A percentile compares a stretch with the other conserved stretches of the same genome.
Conservation (phyloP, 2,888 invertebrate genomes). For the Rotaria socialis region DNA sequence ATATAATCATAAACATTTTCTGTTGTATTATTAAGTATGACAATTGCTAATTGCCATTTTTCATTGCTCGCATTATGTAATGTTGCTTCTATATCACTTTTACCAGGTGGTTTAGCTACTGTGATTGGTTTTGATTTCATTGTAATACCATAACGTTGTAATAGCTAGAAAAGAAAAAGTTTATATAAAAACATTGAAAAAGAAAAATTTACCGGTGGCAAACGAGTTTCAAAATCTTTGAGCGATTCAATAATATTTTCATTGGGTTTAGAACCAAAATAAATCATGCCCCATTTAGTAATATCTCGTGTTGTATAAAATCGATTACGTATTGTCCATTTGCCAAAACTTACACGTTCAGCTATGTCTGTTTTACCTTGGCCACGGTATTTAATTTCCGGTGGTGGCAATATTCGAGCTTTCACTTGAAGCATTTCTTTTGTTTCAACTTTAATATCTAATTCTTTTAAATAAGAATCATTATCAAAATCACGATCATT, state of each 20-base stretch:
- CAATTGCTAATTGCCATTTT: neutral
- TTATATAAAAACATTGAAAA: too few relatives aligned
- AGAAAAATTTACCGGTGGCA: neutral
- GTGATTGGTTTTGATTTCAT: neutral
- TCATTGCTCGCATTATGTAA: neutral
- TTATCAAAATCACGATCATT: neutral
- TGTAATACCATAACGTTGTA: neutral
- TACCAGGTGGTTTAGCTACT: neutral
- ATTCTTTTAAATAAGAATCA: slow-evolving; percentile 28
- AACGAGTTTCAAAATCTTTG: too few relatives aligned
- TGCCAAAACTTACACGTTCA: slow-evolving; percentile 7
- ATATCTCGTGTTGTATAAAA: slow-evolving; percentile 22
- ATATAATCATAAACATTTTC: slow-evolving; percentile 27
- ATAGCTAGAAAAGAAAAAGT: neutral
- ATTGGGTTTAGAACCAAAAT: neutral
- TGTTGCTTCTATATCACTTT: neutral
- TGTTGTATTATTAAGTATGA: neutral
- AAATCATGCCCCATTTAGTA: neutral
- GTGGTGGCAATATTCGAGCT: slow-evolving; percentile 31
- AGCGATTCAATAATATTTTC: too few relatives aligned
- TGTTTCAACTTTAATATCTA: slow-evolving; percentile 31
- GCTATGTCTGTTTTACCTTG: neutral
- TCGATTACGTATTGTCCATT: slow-evolving; percentile 28
- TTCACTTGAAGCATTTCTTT: neutral
- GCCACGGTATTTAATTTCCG: slow-evolving; percentile 20